Conservation (phyloP, 2,888 invertebrate genomes). For the Ophion ellenae region DNA sequence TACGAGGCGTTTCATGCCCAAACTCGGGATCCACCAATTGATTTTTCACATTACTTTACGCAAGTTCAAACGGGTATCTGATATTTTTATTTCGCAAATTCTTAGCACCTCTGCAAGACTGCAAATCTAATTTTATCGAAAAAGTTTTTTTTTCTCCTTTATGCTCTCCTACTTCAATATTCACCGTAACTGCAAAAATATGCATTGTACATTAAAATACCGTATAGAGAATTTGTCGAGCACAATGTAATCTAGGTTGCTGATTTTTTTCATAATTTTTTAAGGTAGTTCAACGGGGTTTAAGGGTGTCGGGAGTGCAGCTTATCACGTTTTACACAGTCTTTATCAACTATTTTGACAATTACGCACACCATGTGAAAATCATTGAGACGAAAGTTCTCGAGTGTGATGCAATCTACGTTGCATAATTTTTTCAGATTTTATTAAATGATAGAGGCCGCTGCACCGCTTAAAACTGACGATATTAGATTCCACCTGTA, state of each 20-base stretch:
- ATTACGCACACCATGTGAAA: neutral
- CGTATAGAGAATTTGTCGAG: neutral
- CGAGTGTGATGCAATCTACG: neutral
- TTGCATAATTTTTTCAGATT: neutral
- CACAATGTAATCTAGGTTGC: neutral
- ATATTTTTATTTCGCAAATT: neutral
- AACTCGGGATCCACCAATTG: neutral
- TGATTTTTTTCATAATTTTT: constrained; percentile 18
- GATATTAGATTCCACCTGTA: neutral
- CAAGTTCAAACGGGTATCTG: neutral
- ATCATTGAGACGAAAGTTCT: neutral
- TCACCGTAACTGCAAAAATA: neutral
- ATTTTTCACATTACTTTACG: neutral
- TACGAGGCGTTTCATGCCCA: constrained; percentile 10
- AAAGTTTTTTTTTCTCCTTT: neutral
- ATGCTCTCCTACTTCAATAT: neutral
- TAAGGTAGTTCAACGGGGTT: neutral
- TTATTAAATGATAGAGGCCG: neutral
- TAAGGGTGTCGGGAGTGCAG: neutral
- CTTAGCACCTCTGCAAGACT: neutral
- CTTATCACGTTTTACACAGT: neutral
- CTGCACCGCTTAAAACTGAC: neutral
- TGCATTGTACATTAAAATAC: neutral
- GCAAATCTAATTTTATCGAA: neutral
- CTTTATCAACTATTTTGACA: neutral